These are phyloP conservation scores for Machimus atricapillus DNA, from an alignment of 2,888 invertebrate genomes.

Conservation along the genomic window DNA sequence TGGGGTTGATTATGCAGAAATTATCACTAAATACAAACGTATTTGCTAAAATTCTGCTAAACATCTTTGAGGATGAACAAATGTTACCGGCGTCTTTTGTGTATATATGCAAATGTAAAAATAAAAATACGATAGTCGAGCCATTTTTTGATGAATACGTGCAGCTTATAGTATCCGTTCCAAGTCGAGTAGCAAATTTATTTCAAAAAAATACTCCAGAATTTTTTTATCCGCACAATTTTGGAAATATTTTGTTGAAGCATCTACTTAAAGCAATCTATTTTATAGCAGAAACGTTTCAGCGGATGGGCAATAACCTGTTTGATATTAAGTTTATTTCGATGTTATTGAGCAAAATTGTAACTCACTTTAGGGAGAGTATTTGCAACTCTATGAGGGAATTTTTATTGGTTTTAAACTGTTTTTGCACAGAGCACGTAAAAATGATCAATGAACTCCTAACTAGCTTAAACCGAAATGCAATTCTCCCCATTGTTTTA, in stretches of 20 bases:
- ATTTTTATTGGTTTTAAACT: constrained; percentile 67
- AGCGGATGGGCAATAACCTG: constrained; percentile 38
- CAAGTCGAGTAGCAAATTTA: constrained; percentile 75
- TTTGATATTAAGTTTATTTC: constrained; percentile 63
- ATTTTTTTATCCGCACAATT: constrained; percentile 68
- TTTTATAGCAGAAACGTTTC: constrained; percentile 65
- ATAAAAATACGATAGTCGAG: not conserved
- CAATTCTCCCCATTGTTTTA: constrained; percentile 68
- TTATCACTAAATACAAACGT: constrained; percentile 47
- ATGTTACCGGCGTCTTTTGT: constrained; percentile 53
- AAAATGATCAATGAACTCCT: constrained; percentile 64
- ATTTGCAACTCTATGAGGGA: constrained; percentile 63
- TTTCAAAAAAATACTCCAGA: constrained; percentile 66
- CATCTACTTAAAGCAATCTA: constrained; percentile 70
- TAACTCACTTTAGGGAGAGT: constrained; percentile 66
- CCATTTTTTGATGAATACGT: constrained; percentile 57
- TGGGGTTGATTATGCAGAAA: constrained; percentile 41
- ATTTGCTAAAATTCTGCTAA: not conserved
- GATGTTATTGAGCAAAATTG: constrained; percentile 69
- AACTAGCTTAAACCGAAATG: constrained; percentile 65
- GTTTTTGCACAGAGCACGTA: constrained; percentile 55
- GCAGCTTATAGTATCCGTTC: constrained; percentile 72
- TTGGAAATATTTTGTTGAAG: constrained; percentile 67
- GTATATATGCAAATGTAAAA: constrained; percentile 22
- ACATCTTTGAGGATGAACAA: constrained; percentile 51